Evolutionary conservation across 2,797 vertebrate genomes (phyloP).

Genomic region (Pseudocheirus occidentalis): DNA sequence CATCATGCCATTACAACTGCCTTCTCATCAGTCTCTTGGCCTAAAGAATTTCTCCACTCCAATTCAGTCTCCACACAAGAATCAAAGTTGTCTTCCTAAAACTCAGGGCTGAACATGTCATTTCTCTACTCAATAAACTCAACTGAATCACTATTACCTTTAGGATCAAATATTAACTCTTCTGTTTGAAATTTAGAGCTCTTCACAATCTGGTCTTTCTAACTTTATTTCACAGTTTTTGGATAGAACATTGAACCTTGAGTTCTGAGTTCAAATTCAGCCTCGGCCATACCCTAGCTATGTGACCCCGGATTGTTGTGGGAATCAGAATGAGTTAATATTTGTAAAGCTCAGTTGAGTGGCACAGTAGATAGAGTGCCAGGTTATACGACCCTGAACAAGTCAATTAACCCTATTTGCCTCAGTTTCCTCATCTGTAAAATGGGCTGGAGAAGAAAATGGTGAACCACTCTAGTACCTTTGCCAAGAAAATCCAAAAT

Average conservation of each 20-base stretch:
- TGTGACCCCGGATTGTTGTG: background rate
- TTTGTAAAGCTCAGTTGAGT: background rate
- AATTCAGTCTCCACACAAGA: background rate
- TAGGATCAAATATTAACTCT: background rate
- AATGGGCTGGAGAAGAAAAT: background rate
- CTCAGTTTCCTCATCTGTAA: background rate
- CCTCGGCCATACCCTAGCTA: background rate
- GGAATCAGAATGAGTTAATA: slow-evolving; percentile 4
- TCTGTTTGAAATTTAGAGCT: background rate
- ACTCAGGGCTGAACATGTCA: background rate
- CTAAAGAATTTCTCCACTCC: background rate
- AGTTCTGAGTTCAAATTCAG: background rate
- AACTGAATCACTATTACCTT: background rate
- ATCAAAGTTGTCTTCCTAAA: background rate
- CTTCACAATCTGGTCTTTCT: background rate
- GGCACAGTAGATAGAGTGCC: background rate
- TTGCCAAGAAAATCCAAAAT: background rate
- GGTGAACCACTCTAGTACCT: background rate
- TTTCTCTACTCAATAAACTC: background rate
- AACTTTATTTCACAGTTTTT: background rate
- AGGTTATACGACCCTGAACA: background rate
- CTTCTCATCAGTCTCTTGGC: background rate
- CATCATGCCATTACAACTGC: background rate
- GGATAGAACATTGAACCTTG: background rate
- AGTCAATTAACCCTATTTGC: background rate